Evolutionary conservation across 2,113 vertebrate species (phyloP), one percentile per base, ranked within the genome.

Genomic region (Nanorana parkeri): DNA sequence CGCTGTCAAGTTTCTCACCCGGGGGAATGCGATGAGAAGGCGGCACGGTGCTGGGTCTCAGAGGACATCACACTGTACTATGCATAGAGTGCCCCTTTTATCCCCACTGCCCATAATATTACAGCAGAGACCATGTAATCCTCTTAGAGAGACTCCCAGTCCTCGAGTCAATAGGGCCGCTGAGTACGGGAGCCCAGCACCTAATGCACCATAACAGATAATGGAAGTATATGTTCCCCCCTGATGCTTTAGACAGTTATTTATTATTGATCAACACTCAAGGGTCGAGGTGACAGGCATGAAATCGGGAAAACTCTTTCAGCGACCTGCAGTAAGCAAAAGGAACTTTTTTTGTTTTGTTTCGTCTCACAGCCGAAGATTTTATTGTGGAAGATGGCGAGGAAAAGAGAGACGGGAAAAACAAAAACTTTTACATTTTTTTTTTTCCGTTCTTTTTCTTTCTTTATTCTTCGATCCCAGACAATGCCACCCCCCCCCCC

Each of bases 301-400:
- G 94, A 94, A 94, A 94, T 94, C 90, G 88, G 91, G n/a, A 93
- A 92, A 93, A 93, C 93, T 93, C 93, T 92, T 93, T 90, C 87
- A 90, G 91, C 20, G 87, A 91, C 91, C 92, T 89, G 88, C 93
- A 92, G 94, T 92, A 92, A 92, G 93, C 93, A 94, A 91, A 94
- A 94, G 93, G 83, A 92, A 84, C 90, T 64, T 90, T 93, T 91
- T 41, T 41, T 41, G 2, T 32, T 32, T 32, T 32, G 2, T 32
- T 32, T 32, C 5, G 2, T 41, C 8, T 11, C 91, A 91, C 92
- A 92, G 92, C 92, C 89, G 92, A 94, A 93, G 92, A 94, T 94
- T 92, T 94, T 90, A 94, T 94, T 94, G 94, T 94, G 92, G 90
- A 3, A 87, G 90, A 91, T 77, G 75, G 75, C 61, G 63, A 63